Evolutionary conservation across 2,888 invertebrate genomes (phyloP).

Genomic region (Antitype chi): DNA sequence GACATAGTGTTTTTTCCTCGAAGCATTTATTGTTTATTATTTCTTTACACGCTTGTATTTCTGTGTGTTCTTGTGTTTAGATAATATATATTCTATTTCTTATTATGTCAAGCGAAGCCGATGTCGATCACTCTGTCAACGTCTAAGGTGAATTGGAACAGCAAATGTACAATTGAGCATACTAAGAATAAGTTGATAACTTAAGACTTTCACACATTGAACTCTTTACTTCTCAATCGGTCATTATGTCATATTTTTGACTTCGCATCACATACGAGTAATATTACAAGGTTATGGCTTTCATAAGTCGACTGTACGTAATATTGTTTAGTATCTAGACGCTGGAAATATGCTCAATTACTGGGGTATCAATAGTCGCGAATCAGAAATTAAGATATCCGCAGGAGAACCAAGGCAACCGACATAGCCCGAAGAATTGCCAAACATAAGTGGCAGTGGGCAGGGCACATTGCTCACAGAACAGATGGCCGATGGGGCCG

Average conservation of each 20-base stretch:
- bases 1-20: conserved; percentile 36
- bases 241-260: background rate
- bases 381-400: no score
- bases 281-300: background rate
- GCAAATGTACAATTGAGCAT: background rate
- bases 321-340: background rate
- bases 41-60: conserved; percentile 1
- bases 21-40: conserved; percentile 13
- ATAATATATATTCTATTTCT: background rate
- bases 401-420: no score
- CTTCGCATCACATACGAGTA: background rate
- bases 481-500: no score
- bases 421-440: no score
- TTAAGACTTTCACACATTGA: background rate
- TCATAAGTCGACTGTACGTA: background rate
- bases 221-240: no score
- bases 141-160: background rate
- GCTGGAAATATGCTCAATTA: no score
- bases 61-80: background rate
- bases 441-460: no score
- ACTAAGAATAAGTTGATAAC: background rate
- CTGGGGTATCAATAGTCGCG: no score
- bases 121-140: background rate
- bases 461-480: no score
- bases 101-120: background rate